Evolutionary conservation across 2,888 invertebrate genomes (phyloP).

Genomic region (Lagria hirta): DNA sequence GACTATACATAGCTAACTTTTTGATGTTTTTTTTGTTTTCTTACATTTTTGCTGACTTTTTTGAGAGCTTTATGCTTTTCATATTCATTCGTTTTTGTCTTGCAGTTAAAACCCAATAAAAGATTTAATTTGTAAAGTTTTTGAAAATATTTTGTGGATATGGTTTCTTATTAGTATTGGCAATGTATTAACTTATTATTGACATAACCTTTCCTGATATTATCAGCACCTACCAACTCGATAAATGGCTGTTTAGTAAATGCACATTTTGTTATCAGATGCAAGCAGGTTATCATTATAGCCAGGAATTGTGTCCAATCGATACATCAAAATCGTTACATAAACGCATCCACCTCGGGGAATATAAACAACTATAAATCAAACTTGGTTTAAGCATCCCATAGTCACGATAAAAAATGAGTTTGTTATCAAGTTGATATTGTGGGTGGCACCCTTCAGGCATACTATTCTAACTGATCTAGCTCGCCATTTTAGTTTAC

Average conservation of each 20-base stretch:
- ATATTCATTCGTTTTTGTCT: no score
- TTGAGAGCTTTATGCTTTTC: no score
- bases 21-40: no score
- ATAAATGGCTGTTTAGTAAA: slow-evolving; percentile 35
- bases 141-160: no score
- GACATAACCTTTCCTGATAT: slow-evolving; percentile 29
- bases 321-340: slow-evolving; percentile 42
- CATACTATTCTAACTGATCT: no score
- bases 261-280: slow-evolving; percentile 39
- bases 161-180: no score
- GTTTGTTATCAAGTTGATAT: slow-evolving; percentile 28
- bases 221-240: slow-evolving; percentile 31
- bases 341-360: slow-evolving; percentile 29
- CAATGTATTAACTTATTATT: slow-evolving; percentile 21
- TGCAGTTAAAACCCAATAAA: no score
- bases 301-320: slow-evolving; percentile 41
- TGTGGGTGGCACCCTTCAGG: slow-evolving; percentile 28
- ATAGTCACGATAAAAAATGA: slow-evolving; percentile 28
- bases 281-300: slow-evolving; percentile 38
- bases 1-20: no score
- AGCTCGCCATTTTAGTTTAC: no score
- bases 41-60: no score
- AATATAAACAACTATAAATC: slow-evolving; percentile 33
- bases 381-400: slow-evolving; percentile 28
- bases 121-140: no score